A percentile compares a stretch with the other conserved stretches of the same genome.
Conservation (phyloP, 2,797 vertebrate species). For the Macropodus opercularis region DNA sequence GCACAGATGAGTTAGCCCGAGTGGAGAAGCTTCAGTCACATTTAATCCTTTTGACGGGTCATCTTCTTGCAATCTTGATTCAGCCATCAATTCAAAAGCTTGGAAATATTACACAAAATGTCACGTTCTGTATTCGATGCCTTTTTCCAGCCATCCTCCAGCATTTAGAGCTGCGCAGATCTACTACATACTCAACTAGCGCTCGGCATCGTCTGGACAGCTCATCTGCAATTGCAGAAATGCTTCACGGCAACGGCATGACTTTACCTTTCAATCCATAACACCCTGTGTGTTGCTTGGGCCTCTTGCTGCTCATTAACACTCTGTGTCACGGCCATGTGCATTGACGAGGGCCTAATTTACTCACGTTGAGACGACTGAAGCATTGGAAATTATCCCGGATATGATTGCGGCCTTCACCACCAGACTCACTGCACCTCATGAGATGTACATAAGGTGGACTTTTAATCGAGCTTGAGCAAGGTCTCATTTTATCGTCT, state of each 20-base stretch:
- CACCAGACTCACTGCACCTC: conserved; percentile 49
- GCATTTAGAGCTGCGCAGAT: conserved; percentile 14
- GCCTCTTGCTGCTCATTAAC: conserved; percentile 62
- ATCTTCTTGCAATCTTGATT: conserved; percentile 34
- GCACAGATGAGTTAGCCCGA: conserved; percentile 23
- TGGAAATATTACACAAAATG: conserved; percentile 30
- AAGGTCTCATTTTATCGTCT: conserved; percentile 53
- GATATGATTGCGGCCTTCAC: conserved; percentile 42
- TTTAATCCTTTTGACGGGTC: conserved; percentile 55
- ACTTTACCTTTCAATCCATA: conserved; percentile 68
- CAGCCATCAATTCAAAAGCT: conserved; percentile 38
- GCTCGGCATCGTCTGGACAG: conserved; percentile 58
- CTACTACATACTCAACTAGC: conserved; percentile 14
- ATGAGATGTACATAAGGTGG: conserved; percentile 32
- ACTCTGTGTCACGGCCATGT: conserved; percentile 58
- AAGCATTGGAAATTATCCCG: conserved; percentile 63
- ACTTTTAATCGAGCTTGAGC: conserved; percentile 44
- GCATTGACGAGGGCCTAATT: conserved; percentile 45
- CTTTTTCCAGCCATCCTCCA: background rate
- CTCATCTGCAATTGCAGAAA: conserved; percentile 52
- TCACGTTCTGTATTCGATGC: conserved; percentile 8
- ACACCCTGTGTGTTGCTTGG: conserved; percentile 36
- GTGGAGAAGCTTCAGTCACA: conserved; percentile 27
- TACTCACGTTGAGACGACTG: conserved; percentile 48
- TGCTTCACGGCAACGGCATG: conserved; percentile 62